Conservation (phyloP, 2,113 vertebrate species). For the Cacatua alba region DNA sequence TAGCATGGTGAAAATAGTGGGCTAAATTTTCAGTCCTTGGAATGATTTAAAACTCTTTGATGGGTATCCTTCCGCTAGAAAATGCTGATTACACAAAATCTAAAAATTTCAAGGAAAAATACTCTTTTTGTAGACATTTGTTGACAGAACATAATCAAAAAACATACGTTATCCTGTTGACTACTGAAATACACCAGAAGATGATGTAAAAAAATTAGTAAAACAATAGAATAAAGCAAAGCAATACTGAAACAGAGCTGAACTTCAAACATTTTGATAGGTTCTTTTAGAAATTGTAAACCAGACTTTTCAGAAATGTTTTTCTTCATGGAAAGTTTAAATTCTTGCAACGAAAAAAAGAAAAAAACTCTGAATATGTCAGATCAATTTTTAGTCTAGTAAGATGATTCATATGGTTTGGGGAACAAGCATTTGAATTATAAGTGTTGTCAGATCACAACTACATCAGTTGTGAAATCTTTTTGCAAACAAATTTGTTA, state of each 20-base stretch:
- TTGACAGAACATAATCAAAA: not conserved
- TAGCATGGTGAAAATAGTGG: not conserved
- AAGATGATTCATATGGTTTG: not conserved
- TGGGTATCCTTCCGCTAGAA: not conserved
- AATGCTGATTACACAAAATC: not conserved
- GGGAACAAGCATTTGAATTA: not conserved
- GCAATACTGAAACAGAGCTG: not conserved
- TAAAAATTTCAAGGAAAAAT: not conserved
- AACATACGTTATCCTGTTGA: not conserved
- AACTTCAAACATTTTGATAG: not conserved
- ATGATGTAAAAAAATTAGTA: not conserved
- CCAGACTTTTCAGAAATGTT: not conserved
- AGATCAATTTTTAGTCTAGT: not conserved
- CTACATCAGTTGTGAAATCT: not conserved
- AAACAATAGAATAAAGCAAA: not conserved
- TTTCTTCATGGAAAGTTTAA: not conserved
- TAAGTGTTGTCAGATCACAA: not conserved
- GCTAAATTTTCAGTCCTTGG: not conserved
- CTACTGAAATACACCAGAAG: not conserved
- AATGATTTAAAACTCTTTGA: not conserved
- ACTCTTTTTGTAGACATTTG: not conserved
- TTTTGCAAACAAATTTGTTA: not conserved
- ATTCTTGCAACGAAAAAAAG: not conserved
- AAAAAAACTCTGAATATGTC: fast-evolving
- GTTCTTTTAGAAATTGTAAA: not conserved